Evolutionary conservation across 2,888 invertebrate species (phyloP), one percentile per base, ranked within the genome.

Genomic region (Stenoptilia bipunctidactyla): DNA sequence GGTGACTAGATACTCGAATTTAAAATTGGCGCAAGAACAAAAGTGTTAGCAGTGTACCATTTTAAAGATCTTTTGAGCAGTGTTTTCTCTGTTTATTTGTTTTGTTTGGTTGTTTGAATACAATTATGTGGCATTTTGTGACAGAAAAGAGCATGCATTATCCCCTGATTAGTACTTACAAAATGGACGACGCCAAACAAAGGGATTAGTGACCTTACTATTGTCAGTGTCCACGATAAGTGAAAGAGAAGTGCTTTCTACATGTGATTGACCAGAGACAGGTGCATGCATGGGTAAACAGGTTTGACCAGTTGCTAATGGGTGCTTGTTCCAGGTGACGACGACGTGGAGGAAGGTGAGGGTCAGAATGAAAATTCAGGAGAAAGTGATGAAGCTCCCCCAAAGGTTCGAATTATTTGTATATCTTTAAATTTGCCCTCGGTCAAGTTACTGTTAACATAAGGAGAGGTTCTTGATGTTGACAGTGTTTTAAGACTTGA

Each of bases 101-200:
- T 76, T 59, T 72, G 62, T 61, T 61, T 64, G 66, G 61, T 73
- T 74, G 80, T 80, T 30, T 30, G 79, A 80, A 82, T 76, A 79
- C 80, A 82, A 82, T 79, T 79, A 74, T 74, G 80, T 82, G 79
- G 79, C 75, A 74, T 71, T 74, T 80, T 72, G 73, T 84, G 83
- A 83, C 84, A 83, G 84, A 85, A 84, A 84, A 83, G 83, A 82
- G 80, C 87, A 88, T 87, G 86, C 87, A 87, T 86, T 79, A 86
- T 86, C 84, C 87, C 87, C 88, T 88, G 89, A 84, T 84, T 84
- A 84, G 77, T 79, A 88, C 89, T 88, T 88, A 89, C 89, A 89
- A 89, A 89, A 89, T 89, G 89, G 89, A 88, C 88, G 89, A 88
- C 87, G 86, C 87, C 88, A 88, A 89, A 89, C 88, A 89, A 89